Percentiles rank a stretch among this genome's conserved stretches.
These are phyloP conservation scores for Sinelater perroti DNA, from an alignment of 2,888 invertebrate species.

Conservation along the genomic window DNA sequence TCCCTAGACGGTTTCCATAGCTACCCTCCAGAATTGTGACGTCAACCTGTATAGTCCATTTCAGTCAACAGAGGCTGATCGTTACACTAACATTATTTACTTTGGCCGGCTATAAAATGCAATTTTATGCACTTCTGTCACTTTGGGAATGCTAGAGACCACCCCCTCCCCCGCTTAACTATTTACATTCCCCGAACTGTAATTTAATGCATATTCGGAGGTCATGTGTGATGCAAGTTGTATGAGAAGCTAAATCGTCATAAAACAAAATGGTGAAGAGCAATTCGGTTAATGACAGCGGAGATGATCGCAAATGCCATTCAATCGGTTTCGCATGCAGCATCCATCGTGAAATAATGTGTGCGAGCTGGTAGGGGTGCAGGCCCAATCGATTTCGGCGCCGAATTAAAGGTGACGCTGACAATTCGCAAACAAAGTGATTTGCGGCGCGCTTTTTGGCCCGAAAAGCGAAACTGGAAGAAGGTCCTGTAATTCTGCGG, in stretches of 20 bases:
- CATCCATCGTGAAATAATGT: slow-evolving; percentile 16
- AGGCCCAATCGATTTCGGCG: slow-evolving; percentile 15
- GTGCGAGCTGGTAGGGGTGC: slow-evolving; percentile 11
- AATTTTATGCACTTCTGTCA: slow-evolving; percentile 30
- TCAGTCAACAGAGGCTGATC: slow-evolving; percentile 41
- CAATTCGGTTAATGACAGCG: too few species aligned
- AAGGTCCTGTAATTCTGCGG: neutral
- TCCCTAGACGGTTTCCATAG: slow-evolving; percentile 59
- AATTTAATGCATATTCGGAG: too few species aligned
- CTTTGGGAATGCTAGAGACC: too few species aligned
- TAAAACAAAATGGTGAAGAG: too few species aligned
- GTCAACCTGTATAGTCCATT: slow-evolving; percentile 53
- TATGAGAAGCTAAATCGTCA: too few species aligned
- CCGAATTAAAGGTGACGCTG: neutral
- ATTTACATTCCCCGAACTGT: too few species aligned
- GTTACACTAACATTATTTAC: slow-evolving; percentile 38
- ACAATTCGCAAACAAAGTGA: neutral
- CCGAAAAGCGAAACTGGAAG: neutral
- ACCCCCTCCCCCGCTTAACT: too few species aligned
- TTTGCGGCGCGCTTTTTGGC: neutral
- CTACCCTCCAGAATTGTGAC: slow-evolving; percentile 56
- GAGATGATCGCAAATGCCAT: slow-evolving; percentile 3
- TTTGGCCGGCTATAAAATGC: slow-evolving; percentile 34
- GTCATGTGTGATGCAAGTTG: too few species aligned
- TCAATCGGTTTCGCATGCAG: slow-evolving; percentile 13